Evolutionary conservation across 1,140 invertebrate species (phyloP), one percentile per base, ranked within the genome.

Genomic region (Cephus cinctus): DNA sequence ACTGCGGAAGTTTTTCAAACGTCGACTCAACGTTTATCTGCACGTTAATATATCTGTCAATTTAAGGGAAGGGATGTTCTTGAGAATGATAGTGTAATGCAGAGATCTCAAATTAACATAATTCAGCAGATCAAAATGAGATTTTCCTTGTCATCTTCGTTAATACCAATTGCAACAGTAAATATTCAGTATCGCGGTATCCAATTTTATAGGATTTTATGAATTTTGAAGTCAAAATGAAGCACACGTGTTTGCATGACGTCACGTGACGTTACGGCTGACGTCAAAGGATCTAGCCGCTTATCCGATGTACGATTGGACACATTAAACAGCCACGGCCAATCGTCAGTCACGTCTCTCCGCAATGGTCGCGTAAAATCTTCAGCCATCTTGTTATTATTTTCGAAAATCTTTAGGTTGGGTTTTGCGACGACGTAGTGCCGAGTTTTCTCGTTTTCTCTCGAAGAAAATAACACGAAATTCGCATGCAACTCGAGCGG

Each of bases 361-460:
- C 22, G 19, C 25, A 35, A 46, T 43, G 30, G 34, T 25, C 42
- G 21, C 22, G 34, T 15, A 23, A 32, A 44, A 44, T 34, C n/a
- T 9, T 31, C 41, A 19, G 42, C 42, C 48, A 46, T 46, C 42
- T 46, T 50, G 42, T 35, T 50, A 50, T 50, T 50, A 50, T 50
- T 50, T 50, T 50, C 43, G 48, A 50, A 50, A 50, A 50, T 50
- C 43, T 39, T 36, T 36, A 50, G 48, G 48, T 50, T 50, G 43
- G 48, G 43, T 50, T 50, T 44, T 11, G 43, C 23, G 18, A 44
- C 43, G 43, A 44, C 43, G 30, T 19, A 44, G 43, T 31, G 43
- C 14, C 34, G 34, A 18, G 34, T 36, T 36, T 36, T 6, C 34
- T 36, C 34, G 34, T 15, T 11, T 36, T 36, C 14, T 36, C 34